Evolutionary conservation across 2,888 invertebrate genomes (phyloP), one percentile per base, ranked within the genome.

Genomic region (Acanthosoma haemorrhoidale): DNA sequence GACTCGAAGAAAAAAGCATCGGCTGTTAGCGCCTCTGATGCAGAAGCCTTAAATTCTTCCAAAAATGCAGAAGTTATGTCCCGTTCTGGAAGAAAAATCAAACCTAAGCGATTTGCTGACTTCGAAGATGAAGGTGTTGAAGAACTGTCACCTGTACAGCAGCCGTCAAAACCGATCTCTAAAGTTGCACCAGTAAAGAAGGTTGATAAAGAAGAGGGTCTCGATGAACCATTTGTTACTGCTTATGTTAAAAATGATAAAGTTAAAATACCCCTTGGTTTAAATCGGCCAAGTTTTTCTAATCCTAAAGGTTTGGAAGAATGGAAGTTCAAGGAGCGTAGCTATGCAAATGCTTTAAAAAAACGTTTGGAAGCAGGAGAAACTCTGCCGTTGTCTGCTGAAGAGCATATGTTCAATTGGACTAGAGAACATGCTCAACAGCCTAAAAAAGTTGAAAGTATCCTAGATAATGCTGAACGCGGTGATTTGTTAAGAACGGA

Each of bases 81-180:
- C 15, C 71, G 75, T 18, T 77, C 77, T 76, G 89, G 90, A 0
- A 83, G 91, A 67, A 90, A 89, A 80, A 88, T 90, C 72, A 87
- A 89, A 75, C 88, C 88, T 0, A 89, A 81, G 71, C 77, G 79
- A 68, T 80, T 80, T 75, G 77, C 78, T 41, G 75, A 75, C 63
- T 69, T 59, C 29, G 76, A 75, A 71, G 72, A 74, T 15, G 72
- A 72, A n/a, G 75, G 75, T 57, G 29, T 32, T 9, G 67, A 67
- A 4, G 67, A 67, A 6, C 13, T 13, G 2, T 39, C 34, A 21
- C 41, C n/a, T 0, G 3, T 18, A 4, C 60, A 60, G 3, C 32
- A 34, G 8, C 32, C 32, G 18, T 15, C 38, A 2, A 68, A 68
- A 59, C 58, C 58, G 9, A 39, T 59, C 13, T 34, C 32, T 4